Conservation (phyloP, 1,140 invertebrate genomes). For the Drosophila truncata region DNA sequence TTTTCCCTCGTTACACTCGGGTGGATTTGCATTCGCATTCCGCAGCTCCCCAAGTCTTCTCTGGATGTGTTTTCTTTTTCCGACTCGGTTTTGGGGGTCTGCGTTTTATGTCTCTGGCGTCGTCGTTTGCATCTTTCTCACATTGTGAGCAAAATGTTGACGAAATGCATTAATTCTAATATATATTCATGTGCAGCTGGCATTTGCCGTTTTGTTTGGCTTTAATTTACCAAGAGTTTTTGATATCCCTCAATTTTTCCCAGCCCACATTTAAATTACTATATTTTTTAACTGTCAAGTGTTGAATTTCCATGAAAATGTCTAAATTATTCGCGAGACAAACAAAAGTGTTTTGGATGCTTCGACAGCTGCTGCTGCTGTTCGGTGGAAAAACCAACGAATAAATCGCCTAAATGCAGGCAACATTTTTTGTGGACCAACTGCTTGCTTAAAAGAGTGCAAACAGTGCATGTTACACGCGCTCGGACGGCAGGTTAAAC, state of each 20-base stretch:
- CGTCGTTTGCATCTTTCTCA: constrained; percentile 42
- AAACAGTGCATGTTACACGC: constrained; percentile 12
- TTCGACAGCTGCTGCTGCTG: constrained; percentile 39
- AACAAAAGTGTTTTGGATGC: constrained; percentile 44
- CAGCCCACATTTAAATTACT: not conserved
- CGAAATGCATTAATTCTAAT: constrained; percentile 69
- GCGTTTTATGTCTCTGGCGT: constrained; percentile 48
- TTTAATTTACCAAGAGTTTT: constrained; percentile 44
- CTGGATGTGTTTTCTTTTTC: constrained; percentile 4
- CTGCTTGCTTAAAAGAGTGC: not conserved
- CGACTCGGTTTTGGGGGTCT: constrained; percentile 21
- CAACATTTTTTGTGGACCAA: not conserved
- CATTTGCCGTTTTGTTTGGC: constrained; percentile 49
- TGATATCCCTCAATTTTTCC: constrained; percentile 10
- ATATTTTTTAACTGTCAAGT: constrained; percentile 38
- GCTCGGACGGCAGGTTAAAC: not conserved
- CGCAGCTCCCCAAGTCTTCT: not conserved
- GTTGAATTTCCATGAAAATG: constrained; percentile 45
- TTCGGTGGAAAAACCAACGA: constrained; percentile 13
- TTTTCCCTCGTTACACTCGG: constrained; percentile 25
- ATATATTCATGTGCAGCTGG: constrained; percentile 67
- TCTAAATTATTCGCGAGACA: constrained; percentile 69
- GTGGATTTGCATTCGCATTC: constrained; percentile 47
- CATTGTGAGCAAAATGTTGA: constrained; percentile 55
- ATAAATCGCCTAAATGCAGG: constrained; percentile 25